A percentile compares a stretch with the other conserved stretches of the same genome.
Conservation (phyloP, 2,113 vertebrate species). For the Lophius piscatorius region DNA sequence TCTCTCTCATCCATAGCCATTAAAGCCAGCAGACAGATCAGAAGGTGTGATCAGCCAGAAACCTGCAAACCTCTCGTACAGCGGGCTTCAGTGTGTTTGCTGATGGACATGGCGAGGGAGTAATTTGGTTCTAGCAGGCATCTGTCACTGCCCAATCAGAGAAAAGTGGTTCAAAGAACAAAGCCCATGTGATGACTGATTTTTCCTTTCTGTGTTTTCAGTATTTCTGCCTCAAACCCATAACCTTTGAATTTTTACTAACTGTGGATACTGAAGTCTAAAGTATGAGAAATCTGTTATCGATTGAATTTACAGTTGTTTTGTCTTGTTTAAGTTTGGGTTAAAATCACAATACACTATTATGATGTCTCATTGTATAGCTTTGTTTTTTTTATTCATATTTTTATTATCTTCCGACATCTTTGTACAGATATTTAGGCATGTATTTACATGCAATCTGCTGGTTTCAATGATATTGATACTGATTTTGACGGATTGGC, state of each 20-base stretch:
- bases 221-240: background rate
- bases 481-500: too few species aligned
- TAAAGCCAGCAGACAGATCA: constrained; percentile 6
- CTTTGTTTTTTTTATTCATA: too few species aligned
- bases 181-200: background rate
- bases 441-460: too few species aligned
- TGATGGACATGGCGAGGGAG: background rate
- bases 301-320: too few species aligned
- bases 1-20: constrained; percentile 5
- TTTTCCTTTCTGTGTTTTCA: background rate
- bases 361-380: too few species aligned
- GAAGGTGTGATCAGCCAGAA: constrained; percentile 15
- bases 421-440: too few species aligned
- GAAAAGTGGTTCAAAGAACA: background rate
- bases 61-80: constrained; percentile 11
- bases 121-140: background rate
- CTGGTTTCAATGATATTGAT: too few species aligned
- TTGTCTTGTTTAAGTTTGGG: too few species aligned
- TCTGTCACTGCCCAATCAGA: background rate
- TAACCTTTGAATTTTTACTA: background rate
- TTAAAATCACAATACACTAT: too few species aligned
- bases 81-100: constrained; percentile 1
- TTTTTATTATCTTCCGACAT: too few species aligned
- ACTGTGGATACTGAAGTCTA: too few species aligned
- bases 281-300: too few species aligned